A percentile compares a stretch with the other conserved stretches of the same genome.
These are phyloP conservation scores for Siniperca chuatsi DNA, from an alignment of 2,113 vertebrate genomes.

Conservation along the genomic window DNA sequence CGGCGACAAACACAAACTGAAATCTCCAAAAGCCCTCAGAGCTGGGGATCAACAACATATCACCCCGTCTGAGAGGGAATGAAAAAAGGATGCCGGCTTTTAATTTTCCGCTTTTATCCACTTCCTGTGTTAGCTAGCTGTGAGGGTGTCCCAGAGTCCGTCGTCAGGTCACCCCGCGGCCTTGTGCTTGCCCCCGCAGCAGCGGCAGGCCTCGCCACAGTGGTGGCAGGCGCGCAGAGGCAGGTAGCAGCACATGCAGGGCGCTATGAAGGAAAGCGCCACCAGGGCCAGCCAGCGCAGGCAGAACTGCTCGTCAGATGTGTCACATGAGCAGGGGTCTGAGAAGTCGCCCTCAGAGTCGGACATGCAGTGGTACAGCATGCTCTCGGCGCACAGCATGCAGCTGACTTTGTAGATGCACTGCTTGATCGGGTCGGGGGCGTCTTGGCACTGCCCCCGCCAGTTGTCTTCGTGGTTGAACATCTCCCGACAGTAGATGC, in stretches of 20 bases:
- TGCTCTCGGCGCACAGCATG: slow-evolving; percentile 99
- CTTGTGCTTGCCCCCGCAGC: slow-evolving; percentile 99
- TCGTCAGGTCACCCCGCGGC: slow-evolving; percentile 91
- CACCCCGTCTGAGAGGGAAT: slow-evolving; percentile 83
- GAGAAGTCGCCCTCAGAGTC: slow-evolving; percentile 99
- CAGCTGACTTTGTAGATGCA: slow-evolving; percentile 99
- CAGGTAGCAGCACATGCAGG: slow-evolving; percentile 99
- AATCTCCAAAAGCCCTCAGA: slow-evolving; percentile 91
- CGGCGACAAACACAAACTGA: slow-evolving; percentile 88
- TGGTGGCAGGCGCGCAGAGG: slow-evolving; percentile 96
- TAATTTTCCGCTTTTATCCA: slow-evolving; percentile 78
- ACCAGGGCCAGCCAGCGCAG: slow-evolving; percentile 98
- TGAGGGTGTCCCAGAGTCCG: slow-evolving; percentile 71
- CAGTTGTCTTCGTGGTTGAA: slow-evolving; percentile 99
- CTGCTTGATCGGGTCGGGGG: slow-evolving; percentile 96
- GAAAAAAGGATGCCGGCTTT: slow-evolving; percentile 85
- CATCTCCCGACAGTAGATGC: slow-evolving; percentile 98
- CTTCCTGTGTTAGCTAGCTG: slow-evolving; percentile 82
- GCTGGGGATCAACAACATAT: slow-evolving; percentile 80
- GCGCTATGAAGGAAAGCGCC: slow-evolving; percentile 95
- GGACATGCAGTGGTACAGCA: slow-evolving; percentile 99
- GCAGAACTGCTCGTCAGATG: slow-evolving; percentile 98
- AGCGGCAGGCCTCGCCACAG: slow-evolving; percentile 96
- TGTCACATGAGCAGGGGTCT: slow-evolving; percentile 99
- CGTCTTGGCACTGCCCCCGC: slow-evolving; percentile 97